Base-by-base conservation (phyloP, 2,888 invertebrate genomes). In the Apeira syringaria region DNA sequence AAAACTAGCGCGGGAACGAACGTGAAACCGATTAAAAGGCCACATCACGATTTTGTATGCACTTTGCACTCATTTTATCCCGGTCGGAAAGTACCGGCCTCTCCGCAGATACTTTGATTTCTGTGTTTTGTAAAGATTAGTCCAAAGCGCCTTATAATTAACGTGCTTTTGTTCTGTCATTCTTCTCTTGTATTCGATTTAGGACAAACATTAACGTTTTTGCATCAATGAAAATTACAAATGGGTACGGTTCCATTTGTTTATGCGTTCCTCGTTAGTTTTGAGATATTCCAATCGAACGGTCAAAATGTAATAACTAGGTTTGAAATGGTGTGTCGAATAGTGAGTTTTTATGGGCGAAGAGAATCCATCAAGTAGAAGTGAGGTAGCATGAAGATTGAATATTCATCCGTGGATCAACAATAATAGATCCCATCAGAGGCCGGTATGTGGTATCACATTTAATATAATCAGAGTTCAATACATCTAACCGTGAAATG, bases 11-110 rank as follows among this genome's bases (percentile, higher is more conserved):
- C 82, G 80, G 80, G 79, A 82, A 83, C 76, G 76, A 85, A 84
- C 87, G 87, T 87, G 88, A 76, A 87, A 88, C 80, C 88, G 89
- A 88, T 88, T 89, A 88, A 89, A 88, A 81, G 80, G 79, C 84
- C 82, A 75, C 89, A 89, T 88, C 89, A 89, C 89, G 89, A 88
- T 87, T 88, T 78, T 82, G 85, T 86, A 85, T 89, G 87, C 89
- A 85, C 87, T 89, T 87, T 89, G 89, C 86, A 88, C 87, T 87
- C 80, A 79, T 79, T 84, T 68, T 79, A 81, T 80, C 70, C 79
- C 67, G 68, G 68, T 73, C 68, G 68, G 69, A 75, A 69, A 74
- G 74, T 60, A 71, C 69, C 56, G 72, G 70, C 69, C 72, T 64
- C 69, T 77, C 66, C 67, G 66, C 66, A 59, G 70, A 79, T 80